A percentile compares a stretch with the other conserved stretches of the same genome.
Evolutionary conservation across 2,888 invertebrate species (phyloP).

Genomic region (Sycophila texana): DNA sequence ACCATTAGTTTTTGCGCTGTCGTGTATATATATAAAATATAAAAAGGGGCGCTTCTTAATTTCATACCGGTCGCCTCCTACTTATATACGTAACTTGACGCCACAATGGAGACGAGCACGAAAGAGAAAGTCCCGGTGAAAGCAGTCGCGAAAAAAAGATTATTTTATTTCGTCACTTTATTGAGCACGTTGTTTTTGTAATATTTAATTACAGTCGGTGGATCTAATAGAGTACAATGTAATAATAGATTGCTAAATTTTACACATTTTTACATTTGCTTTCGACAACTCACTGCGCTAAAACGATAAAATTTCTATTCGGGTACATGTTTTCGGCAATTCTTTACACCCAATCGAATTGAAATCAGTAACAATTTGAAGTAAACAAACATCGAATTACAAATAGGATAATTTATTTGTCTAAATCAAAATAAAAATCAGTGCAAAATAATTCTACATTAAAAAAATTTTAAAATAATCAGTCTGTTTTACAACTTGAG

Average conservation of each 20-base stretch:
- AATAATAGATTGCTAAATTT: conserved; percentile 6
- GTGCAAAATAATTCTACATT: not conserved
- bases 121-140: conserved; percentile 8
- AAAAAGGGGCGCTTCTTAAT: not conserved
- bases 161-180: conserved; percentile 10
- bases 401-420: too few relatives aligned
- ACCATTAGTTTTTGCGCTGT: not conserved
- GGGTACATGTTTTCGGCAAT: too few relatives aligned
- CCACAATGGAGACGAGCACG: not conserved
- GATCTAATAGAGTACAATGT: conserved; percentile 29
- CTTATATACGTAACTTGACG: not conserved
- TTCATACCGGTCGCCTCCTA: conserved; percentile 7
- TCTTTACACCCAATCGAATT: too few relatives aligned
- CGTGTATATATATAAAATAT: too few relatives aligned
- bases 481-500: conserved; percentile 36
- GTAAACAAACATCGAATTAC: too few relatives aligned
- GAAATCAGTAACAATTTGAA: too few relatives aligned
- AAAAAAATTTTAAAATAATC: conserved; percentile 29
- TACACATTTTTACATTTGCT: not conserved
- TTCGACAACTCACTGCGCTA: not conserved
- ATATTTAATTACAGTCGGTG: not conserved
- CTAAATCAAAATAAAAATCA: too few relatives aligned
- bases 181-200: not conserved
- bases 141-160: not conserved
- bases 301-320: not conserved